A percentile compares a stretch with the other conserved stretches of the same genome.
Conservation (phyloP, 1,140 invertebrate species). For the Drosophila triauraria region DNA sequence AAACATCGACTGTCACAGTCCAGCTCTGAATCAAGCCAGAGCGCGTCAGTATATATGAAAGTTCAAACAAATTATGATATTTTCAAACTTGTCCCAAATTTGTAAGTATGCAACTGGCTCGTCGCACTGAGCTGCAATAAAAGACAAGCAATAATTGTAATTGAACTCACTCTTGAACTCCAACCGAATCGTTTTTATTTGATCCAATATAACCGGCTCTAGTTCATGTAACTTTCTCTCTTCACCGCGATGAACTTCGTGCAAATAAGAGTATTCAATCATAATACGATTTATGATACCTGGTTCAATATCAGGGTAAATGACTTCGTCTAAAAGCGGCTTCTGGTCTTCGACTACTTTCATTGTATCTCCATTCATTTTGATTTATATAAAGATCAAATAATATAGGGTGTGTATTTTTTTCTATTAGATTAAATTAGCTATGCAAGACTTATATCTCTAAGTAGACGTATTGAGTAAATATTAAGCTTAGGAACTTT, state of each 20-base stretch:
- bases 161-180: constrained; percentile 16
- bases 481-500: too few species aligned
- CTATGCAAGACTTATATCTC: not conserved
- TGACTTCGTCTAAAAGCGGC: constrained; percentile 15
- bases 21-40: too few species aligned
- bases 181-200: constrained; percentile 4
- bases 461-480: not conserved
- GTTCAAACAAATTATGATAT: too few species aligned
- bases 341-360: constrained; percentile 1
- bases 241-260: constrained; percentile 4
- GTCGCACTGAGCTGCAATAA: not conserved
- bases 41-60: too few species aligned
- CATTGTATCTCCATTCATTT: constrained; percentile 10
- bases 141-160: not conserved
- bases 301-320: constrained; percentile 22
- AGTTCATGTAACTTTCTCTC: constrained; percentile 3
- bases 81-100: too few species aligned
- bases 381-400: not conserved
- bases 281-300: constrained; percentile 19
- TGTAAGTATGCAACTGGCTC: too few species aligned
- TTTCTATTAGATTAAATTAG: not conserved
- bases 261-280: constrained; percentile 13
- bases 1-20: too few species aligned
- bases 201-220: constrained; percentile 11
- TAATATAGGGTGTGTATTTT: not conserved